phyloP scores from a whole-genome alignment of 2,888 invertebrate genomes.

The Apeira syringaria region DNA sequence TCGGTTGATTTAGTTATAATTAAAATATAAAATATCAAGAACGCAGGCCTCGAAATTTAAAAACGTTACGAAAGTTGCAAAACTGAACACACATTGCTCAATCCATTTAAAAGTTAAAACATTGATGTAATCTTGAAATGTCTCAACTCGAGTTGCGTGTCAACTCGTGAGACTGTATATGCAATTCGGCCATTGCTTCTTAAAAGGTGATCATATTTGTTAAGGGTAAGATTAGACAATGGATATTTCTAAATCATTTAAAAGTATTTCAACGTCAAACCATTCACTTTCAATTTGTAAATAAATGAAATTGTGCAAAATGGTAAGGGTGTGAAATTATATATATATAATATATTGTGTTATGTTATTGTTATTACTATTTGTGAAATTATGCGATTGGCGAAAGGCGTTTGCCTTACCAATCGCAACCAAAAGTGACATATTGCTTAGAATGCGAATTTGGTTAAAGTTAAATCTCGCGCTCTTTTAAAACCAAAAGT shows the following conservation, averaged over 20 bases:
- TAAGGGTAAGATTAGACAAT: background rate
- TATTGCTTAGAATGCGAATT: too few relatives aligned
- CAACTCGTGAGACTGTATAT: slow-evolving; percentile 12
- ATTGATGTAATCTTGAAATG: slow-evolving; percentile 17
- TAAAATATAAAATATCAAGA: background rate
- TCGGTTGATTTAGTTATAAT: background rate
- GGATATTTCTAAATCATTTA: background rate
- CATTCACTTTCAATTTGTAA: too few relatives aligned
- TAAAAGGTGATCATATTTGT: slow-evolving; percentile 6
- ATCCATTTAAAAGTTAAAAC: slow-evolving; percentile 10
- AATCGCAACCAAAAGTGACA: too few relatives aligned
- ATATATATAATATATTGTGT: too few relatives aligned
- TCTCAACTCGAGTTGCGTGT: slow-evolving; percentile 13
- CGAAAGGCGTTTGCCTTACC: too few relatives aligned
- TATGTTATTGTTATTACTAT: too few relatives aligned
- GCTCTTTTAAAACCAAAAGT: too few relatives aligned
- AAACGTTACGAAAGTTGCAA: slow-evolving; percentile 8
- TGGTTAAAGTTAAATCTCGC: too few relatives aligned
- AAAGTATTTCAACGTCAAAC: background rate
- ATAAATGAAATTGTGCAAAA: too few relatives aligned
- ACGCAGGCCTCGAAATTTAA: background rate
- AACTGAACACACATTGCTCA: slow-evolving; percentile 11
- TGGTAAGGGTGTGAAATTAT: too few relatives aligned
- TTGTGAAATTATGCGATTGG: too few relatives aligned
- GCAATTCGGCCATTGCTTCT: slow-evolving; percentile 4